Conservation (phyloP, 2,113 vertebrate genomes). For the Fulica atra region DNA sequence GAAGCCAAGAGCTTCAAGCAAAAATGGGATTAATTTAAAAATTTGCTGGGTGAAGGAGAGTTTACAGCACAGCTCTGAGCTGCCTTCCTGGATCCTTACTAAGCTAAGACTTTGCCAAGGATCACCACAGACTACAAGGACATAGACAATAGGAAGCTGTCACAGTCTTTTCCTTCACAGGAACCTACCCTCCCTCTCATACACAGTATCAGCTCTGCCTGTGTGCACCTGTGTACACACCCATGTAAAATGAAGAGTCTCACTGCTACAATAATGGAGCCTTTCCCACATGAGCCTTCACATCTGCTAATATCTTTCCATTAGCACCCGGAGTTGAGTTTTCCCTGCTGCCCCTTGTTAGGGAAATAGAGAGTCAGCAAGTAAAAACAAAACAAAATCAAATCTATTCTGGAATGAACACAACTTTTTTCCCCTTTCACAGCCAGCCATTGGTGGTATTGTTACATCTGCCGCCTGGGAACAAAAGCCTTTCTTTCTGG, state of each 20-base stretch:
- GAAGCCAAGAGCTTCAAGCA: neutral
- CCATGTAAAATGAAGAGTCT: neutral
- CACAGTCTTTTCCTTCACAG: neutral
- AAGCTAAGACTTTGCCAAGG: neutral
- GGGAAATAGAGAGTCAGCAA: neutral
- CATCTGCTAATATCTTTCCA: neutral
- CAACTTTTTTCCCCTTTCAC: slow-evolving; percentile 9
- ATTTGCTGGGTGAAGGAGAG: neutral
- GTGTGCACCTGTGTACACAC: neutral
- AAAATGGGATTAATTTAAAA: neutral
- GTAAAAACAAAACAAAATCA: neutral
- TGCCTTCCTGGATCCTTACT: neutral
- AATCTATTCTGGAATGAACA: neutral
- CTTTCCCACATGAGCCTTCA: neutral
- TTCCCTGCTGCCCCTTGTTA: neutral
- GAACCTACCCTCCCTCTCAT: neutral
- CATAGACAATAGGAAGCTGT: neutral
- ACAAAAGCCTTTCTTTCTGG: slow-evolving; percentile 26
- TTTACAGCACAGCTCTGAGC: neutral
- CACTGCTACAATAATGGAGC: neutral
- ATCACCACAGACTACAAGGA: neutral
- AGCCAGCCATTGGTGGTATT: neutral
- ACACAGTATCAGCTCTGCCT: neutral
- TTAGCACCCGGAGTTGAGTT: neutral
- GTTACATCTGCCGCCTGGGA: neutral